Conservation (phyloP, 2,797 vertebrate genomes). For the Nannoperca obscura region DNA sequence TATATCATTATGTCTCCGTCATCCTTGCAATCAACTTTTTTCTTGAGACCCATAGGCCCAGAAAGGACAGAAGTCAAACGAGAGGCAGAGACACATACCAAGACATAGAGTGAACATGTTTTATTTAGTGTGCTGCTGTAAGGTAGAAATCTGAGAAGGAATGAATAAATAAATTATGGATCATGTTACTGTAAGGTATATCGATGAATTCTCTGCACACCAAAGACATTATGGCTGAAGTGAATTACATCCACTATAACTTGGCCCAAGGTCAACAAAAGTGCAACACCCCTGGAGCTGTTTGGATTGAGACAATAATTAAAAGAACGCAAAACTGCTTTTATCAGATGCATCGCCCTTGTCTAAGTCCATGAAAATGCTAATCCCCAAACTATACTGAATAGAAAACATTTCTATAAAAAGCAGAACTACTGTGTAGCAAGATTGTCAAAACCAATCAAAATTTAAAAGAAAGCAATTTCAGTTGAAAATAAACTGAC, state of each 20-base stretch:
- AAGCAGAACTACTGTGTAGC: not conserved
- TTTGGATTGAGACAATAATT: conserved; percentile 12
- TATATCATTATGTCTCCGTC: not conserved
- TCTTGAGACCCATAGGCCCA: not conserved
- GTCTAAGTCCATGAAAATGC: not conserved
- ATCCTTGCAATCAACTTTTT: conserved; percentile 22
- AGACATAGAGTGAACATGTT: conserved; percentile 42
- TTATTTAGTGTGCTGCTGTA: conserved; percentile 49
- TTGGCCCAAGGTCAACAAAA: conserved; percentile 23
- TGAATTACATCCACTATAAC: conserved; percentile 34
- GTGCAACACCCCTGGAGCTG: conserved; percentile 18
- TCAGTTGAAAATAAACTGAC: not conserved
- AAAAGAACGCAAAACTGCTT: conserved; percentile 10
- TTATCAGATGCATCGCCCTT: not conserved
- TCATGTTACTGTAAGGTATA: conserved; percentile 51
- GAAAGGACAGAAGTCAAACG: conserved; percentile 4
- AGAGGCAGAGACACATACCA: conserved; percentile 18
- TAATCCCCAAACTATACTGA: not conserved
- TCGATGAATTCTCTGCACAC: conserved; percentile 41
- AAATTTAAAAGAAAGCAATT: not conserved
- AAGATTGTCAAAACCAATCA: not conserved
- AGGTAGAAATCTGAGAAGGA: conserved; percentile 50
- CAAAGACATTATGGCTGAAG: conserved; percentile 41
- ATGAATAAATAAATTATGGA: conserved; percentile 55
- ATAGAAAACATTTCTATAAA: not conserved